A percentile compares a stretch with the other conserved stretches of the same genome.
phyloP scores from a whole-genome alignment of 2,113 vertebrate species.

The Capreolus pygargus region DNA sequence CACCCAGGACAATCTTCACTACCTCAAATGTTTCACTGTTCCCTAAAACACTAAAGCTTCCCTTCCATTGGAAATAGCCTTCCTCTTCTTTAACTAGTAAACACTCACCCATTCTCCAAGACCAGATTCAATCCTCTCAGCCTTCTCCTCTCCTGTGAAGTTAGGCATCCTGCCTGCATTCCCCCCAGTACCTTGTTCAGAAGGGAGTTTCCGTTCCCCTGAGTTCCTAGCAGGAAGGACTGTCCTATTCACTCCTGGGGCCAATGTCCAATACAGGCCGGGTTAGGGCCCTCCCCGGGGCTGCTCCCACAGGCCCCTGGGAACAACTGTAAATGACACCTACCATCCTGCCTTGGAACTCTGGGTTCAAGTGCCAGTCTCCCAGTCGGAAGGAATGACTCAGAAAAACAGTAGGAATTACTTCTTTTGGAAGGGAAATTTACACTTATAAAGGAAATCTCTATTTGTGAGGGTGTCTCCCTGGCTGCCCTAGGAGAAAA shows the following conservation, averaged over 20 bases:
- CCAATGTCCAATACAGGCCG: background rate
- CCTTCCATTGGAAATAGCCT: background rate
- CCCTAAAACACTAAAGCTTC: background rate
- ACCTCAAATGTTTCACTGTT: background rate
- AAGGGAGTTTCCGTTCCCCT: background rate
- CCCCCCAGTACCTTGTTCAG: background rate
- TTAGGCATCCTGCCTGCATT: background rate
- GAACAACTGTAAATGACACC: background rate
- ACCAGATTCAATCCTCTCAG: background rate
- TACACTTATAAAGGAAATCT: background rate
- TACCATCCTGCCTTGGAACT: background rate
- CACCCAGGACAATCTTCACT: background rate
- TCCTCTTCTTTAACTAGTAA: background rate
- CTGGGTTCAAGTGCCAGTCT: background rate
- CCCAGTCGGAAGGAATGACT: background rate
- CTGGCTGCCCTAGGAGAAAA: background rate
- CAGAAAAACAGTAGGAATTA: background rate
- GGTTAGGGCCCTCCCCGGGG: background rate
- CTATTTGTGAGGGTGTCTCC: background rate
- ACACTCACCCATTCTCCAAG: background rate
- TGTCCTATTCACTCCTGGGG: background rate
- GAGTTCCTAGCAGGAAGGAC: background rate
- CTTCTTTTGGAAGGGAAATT: background rate
- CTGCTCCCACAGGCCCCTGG: background rate
- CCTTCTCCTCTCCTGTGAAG: background rate